Evolutionary conservation across 2,797 vertebrate genomes (phyloP), one percentile per base, ranked within the genome.

Genomic region (Tapera naevia): DNA sequence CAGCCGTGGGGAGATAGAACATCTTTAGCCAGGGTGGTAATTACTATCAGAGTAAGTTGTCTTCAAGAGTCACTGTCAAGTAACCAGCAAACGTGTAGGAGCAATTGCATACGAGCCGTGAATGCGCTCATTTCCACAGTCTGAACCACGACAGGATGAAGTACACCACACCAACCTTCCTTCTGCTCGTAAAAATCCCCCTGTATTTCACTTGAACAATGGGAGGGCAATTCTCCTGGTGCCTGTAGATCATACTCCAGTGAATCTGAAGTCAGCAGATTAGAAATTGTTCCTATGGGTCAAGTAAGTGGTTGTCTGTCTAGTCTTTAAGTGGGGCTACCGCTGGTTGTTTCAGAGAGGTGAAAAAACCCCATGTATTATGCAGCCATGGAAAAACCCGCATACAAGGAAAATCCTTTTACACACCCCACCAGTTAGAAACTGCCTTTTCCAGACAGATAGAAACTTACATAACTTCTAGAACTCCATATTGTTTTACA

Each of bases 111-210:
- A 27, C 0, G 3, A 75, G 6, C 24, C 2, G 1, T 58, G 61
- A 65, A 79, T 1, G 22, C 11, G 48, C 18, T 50, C n/a, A 23
- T 9, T 2, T 48, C 46, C 46, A 3, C 64, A 35, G 39, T 30
- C 16, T 15, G 46, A 75, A 25, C 27, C 50, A 18, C 0, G 3
- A 17, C 24, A 86, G 43, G 32, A 50, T 0, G 0, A 15, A 45
- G 33, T 5, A n/a, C n/a, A 67, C 16, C 27, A 57, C 32, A 11
- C 23, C 15, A 53, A 11, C 16, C 23, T 57, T 82, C 22, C 54
- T 81, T 45, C 75, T 64, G 57, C 25, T 50, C 27, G 10, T 17
- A 67, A 76, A 87, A 17, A 13, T 53, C 39, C 39, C 64, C 2
- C 22, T n/a, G 27, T 12, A 33, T 25, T 60, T 71, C 70, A 5